These are phyloP conservation scores for Myanophis thanlyinensis DNA, from an alignment of 2,113 vertebrate genomes.

Conservation along the genomic window DNA sequence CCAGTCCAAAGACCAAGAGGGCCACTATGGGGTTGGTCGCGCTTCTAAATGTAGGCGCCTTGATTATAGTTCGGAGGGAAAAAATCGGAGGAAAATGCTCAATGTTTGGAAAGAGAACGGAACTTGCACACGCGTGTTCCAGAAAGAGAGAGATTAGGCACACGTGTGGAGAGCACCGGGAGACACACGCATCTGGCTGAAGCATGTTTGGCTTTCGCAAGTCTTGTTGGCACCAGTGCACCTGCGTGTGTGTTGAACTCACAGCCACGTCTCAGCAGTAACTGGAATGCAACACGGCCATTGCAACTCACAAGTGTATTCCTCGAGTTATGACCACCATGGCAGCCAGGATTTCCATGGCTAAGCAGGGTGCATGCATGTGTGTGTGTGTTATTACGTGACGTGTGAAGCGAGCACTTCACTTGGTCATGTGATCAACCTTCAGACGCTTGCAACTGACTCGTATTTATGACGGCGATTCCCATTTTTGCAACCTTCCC, in stretches of 20 bases:
- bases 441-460: too few relatives aligned
- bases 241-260: neutral
- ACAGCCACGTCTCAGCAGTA: too few relatives aligned
- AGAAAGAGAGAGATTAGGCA: neutral
- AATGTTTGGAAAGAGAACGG: neutral
- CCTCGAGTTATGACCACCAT: too few relatives aligned
- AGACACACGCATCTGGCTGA: neutral
- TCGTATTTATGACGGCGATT: too few relatives aligned
- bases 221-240: neutral
- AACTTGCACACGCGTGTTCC: neutral
- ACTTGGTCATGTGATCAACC: too few relatives aligned
- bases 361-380: too few relatives aligned
- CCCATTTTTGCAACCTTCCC: too few relatives aligned
- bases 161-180: neutral
- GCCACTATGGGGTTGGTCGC: conserved; percentile 1
- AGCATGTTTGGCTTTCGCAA: neutral
- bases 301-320: too few relatives aligned
- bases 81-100: conserved; percentile 29
- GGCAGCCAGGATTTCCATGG: too few relatives aligned
- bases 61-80: conserved; percentile 59
- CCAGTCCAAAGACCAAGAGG: conserved; percentile 9
- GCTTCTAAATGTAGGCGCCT: conserved; percentile 67
- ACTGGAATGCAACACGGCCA: neutral
- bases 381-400: too few relatives aligned
- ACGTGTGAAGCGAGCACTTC: too few relatives aligned